phyloP scores from a whole-genome alignment of 64 coral and sea anemone genomes.

The Montipora sp. region DNA sequence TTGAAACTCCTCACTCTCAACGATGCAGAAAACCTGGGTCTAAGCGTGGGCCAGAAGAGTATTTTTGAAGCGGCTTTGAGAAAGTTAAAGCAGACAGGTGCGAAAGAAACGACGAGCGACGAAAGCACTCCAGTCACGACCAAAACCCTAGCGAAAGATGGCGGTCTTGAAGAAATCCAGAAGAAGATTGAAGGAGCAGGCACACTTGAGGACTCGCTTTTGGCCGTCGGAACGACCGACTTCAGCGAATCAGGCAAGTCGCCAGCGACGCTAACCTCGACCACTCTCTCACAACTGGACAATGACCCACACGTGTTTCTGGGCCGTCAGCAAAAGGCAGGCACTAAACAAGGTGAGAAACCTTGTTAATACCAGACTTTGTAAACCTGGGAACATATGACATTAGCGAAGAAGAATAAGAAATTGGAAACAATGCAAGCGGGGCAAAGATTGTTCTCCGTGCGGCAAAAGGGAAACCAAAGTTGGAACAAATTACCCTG shows the following conservation, averaged over 20 bases:
- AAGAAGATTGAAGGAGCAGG: no score
- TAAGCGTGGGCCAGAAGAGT: no score
- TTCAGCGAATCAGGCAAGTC: not conserved
- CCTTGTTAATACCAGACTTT: constrained; percentile 19
- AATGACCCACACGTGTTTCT: constrained; percentile 7
- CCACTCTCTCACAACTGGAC: not conserved
- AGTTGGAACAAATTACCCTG: not conserved
- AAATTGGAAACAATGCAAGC: constrained; percentile 2
- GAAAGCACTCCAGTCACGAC: no score
- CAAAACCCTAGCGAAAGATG: no score
- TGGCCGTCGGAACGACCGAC: not conserved
- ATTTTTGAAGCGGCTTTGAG: no score
- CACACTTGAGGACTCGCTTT: no score
- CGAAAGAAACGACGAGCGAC: no score
- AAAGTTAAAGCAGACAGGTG: no score
- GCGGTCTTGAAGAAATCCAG: no score
- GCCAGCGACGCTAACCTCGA: no score
- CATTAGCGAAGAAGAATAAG: constrained; percentile 5
- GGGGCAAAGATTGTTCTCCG: constrained; percentile 10
- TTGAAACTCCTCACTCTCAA: no score
- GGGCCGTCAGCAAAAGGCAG: not conserved
- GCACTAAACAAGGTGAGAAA: constrained; percentile 12
- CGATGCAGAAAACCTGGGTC: no score
- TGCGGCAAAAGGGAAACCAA: not conserved
- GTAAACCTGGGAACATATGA: not conserved